These are phyloP conservation scores for Leptobrachium leishanense DNA, from an alignment of 2,113 vertebrate genomes.

Conservation along the genomic window DNA sequence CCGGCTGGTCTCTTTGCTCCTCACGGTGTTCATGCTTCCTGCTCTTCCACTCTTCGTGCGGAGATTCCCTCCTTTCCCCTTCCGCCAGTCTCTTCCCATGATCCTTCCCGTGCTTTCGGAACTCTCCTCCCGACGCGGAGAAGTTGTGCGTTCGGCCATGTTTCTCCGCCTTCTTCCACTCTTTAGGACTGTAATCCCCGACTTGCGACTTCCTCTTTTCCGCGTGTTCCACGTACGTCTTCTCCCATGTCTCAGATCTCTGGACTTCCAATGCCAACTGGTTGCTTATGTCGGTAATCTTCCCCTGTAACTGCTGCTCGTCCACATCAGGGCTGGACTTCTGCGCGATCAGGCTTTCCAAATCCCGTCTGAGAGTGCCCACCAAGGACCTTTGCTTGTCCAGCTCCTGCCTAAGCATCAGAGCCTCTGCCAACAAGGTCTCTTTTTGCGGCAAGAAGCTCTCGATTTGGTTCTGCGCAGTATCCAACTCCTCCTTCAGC, in stretches of 20 bases:
- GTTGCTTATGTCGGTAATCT: slow-evolving; percentile 55
- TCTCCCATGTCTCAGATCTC: slow-evolving; percentile 42
- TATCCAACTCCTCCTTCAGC: not conserved
- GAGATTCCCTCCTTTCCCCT: not conserved
- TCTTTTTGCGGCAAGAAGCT: slow-evolving; percentile 52
- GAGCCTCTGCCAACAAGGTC: not conserved
- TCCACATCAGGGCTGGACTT: not conserved
- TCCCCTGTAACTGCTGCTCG: slow-evolving; percentile 7
- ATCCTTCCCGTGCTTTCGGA: slow-evolving; percentile 44
- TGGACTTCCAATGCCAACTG: slow-evolving; percentile 56
- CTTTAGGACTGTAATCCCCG: slow-evolving; percentile 14
- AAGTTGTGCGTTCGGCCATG: not conserved
- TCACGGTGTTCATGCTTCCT: slow-evolving; percentile 34
- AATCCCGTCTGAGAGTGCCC: slow-evolving; percentile 48
- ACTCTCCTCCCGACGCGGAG: not conserved
- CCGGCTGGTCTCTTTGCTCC: slow-evolving; percentile 39
- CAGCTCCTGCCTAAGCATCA: not conserved
- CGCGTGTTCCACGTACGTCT: slow-evolving; percentile 20
- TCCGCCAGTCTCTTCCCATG: slow-evolving; percentile 13
- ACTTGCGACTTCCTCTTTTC: slow-evolving; percentile 29
- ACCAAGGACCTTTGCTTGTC: slow-evolving; percentile 47
- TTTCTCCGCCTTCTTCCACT: slow-evolving; percentile 22
- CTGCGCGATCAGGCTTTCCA: slow-evolving; percentile 47
- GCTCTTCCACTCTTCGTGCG: slow-evolving; percentile 48
- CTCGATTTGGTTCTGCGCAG: not conserved